These are phyloP conservation scores for Macrosiphum euphorbiae DNA, from an alignment of 2,888 invertebrate species.

Conservation along the genomic window DNA sequence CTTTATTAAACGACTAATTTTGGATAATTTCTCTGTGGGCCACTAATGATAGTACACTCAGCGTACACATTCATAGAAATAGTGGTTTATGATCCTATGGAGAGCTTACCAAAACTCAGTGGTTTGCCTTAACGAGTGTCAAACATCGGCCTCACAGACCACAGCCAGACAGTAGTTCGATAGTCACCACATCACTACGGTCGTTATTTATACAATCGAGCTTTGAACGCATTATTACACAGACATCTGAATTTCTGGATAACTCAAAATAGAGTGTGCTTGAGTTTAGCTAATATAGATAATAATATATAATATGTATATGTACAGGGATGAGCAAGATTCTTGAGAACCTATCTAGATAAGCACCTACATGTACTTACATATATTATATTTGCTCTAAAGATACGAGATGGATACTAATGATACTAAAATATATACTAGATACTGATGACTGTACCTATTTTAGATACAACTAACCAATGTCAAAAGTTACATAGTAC, in stretches of 20 bases:
- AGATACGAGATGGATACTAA: too few species aligned
- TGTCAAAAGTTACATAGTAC: too few species aligned
- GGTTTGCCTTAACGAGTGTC: background rate
- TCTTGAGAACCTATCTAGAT: too few species aligned
- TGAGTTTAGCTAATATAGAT: background rate
- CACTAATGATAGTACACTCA: background rate
- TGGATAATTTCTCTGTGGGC: background rate
- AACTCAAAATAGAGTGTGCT: background rate
- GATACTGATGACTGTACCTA: too few species aligned
- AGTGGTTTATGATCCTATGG: background rate
- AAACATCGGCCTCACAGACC: background rate
- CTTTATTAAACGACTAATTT: background rate
- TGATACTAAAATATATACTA: too few species aligned
- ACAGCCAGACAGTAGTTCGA: background rate
- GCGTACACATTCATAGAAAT: background rate
- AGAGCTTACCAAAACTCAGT: background rate
- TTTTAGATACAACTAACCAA: too few species aligned
- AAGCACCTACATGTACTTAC: too few species aligned
- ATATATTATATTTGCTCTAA: too few species aligned
- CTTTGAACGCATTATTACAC: background rate
- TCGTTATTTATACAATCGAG: background rate
- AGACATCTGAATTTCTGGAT: background rate
- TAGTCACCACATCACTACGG: background rate
- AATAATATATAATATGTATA: too few species aligned
- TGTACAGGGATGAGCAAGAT: too few species aligned